Percentiles rank a stretch among this genome's conserved stretches.
These are phyloP conservation scores for Silurus lanzhouensis DNA, from an alignment of 2,797 vertebrate genomes.

Conservation along the genomic window DNA sequence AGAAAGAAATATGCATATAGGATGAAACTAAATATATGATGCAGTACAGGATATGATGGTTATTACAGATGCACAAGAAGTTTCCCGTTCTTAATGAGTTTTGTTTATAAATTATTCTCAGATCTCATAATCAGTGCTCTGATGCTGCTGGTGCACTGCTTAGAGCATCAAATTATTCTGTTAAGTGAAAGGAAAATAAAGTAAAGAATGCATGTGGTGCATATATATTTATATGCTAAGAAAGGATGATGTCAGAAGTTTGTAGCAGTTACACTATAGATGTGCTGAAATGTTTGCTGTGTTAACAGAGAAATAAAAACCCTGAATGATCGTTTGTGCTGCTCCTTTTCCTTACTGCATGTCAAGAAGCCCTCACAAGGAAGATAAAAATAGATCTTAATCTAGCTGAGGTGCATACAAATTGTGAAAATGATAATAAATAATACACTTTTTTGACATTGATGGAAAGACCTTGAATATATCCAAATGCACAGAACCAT, in stretches of 20 bases:
- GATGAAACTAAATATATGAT: neutral
- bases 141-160: neutral
- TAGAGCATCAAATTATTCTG: neutral
- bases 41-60: neutral
- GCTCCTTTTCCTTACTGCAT: neutral
- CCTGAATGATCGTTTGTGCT: neutral
- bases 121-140: constrained; percentile 6
- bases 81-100: neutral
- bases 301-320: neutral
- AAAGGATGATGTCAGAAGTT: neutral
- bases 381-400: constrained; percentile 21
- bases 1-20: neutral
- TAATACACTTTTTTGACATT: constrained; percentile 56
- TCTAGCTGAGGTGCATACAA: constrained; percentile 17
- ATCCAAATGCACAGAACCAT: constrained; percentile 64
- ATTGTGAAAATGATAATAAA: constrained; percentile 32
- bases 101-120: constrained; percentile 13
- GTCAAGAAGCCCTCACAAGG: neutral
- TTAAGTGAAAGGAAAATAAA: neutral
- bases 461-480: constrained; percentile 65
- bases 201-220: neutral
- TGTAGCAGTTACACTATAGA: neutral
- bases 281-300: neutral
- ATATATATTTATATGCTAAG: neutral
- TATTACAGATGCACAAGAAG: constrained; percentile 8